These are phyloP conservation scores for Rousettus leschenaultii DNA, from an alignment of 2,113 vertebrate species.

Conservation along the genomic window DNA sequence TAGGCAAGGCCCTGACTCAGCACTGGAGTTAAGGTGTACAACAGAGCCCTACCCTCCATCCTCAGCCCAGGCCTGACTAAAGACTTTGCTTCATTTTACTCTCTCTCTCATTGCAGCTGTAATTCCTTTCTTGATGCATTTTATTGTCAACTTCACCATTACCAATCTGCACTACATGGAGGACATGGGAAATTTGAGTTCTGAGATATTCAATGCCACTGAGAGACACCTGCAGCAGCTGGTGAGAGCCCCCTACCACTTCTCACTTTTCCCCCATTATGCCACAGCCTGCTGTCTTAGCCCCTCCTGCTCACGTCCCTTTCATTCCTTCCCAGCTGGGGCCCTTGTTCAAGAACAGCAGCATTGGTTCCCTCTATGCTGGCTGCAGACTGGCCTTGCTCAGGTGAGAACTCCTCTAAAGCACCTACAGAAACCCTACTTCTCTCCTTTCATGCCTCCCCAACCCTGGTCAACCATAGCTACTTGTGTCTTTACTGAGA, in stretches of 20 bases:
- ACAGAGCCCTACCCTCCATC: background rate
- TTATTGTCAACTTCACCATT: slow-evolving; percentile 77
- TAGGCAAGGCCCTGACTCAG: background rate
- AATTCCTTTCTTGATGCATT: background rate
- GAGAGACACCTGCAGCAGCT: slow-evolving; percentile 60
- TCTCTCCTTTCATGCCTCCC: background rate
- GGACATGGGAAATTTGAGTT: slow-evolving; percentile 59
- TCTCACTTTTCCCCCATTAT: background rate
- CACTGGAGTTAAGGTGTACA: background rate
- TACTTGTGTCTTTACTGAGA: background rate
- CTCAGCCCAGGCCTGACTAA: background rate
- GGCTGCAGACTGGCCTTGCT: slow-evolving; percentile 64
- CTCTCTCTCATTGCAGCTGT: background rate
- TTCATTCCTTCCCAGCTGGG: slow-evolving; percentile 63
- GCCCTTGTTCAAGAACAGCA: slow-evolving; percentile 67
- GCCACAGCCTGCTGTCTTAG: too few species aligned
- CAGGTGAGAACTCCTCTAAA: slow-evolving; percentile 61
- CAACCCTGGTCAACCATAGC: background rate
- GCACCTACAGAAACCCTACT: background rate
- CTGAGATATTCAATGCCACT: slow-evolving; percentile 56
- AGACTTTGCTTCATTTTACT: background rate
- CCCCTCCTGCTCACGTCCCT: background rate
- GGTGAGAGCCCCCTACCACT: slow-evolving; percentile 52
- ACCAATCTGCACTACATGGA: slow-evolving; percentile 72
- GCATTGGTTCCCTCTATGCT: slow-evolving; percentile 57